phyloP scores from a whole-genome alignment of 2,888 invertebrate species.

The Xylota sylvarum region DNA sequence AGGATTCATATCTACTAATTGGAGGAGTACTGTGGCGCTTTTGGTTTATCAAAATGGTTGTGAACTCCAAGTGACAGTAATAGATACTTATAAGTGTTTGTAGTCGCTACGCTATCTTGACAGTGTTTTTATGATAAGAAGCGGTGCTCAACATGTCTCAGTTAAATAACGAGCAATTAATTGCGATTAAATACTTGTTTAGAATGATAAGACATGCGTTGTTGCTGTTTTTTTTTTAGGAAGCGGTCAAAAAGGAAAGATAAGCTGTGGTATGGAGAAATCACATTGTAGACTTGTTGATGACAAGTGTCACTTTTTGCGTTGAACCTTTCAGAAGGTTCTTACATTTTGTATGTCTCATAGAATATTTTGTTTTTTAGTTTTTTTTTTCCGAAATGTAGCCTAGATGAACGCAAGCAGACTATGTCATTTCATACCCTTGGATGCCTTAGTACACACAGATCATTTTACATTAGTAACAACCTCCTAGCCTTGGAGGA shows the following conservation, averaged over 20 bases:
- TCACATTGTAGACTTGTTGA: too few species aligned
- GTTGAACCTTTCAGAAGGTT: too few species aligned
- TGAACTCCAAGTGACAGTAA: neutral
- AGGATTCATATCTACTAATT: neutral
- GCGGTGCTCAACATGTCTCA: neutral
- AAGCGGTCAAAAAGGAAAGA: neutral
- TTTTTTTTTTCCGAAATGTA: too few species aligned
- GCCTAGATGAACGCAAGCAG: too few species aligned
- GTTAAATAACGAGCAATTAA: conserved; percentile 42
- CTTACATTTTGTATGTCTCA: too few species aligned
- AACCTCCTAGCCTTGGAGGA: too few species aligned
- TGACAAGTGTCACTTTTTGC: too few species aligned
- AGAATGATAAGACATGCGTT: neutral
- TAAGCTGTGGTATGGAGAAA: neutral
- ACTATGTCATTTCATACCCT: too few species aligned
- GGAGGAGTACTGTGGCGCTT: neutral
- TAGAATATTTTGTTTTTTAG: too few species aligned
- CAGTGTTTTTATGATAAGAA: conserved; percentile 19
- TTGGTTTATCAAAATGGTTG: neutral
- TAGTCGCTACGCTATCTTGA: conserved; percentile 17
- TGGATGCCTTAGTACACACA: too few species aligned
- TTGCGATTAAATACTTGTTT: conserved; percentile 14
- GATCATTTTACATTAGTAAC: too few species aligned
- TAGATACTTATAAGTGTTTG: neutral
- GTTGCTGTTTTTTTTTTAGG: neutral